phyloP scores from a whole-genome alignment of 2,113 vertebrate species.

The Chaenocephalus aceratus region DNA sequence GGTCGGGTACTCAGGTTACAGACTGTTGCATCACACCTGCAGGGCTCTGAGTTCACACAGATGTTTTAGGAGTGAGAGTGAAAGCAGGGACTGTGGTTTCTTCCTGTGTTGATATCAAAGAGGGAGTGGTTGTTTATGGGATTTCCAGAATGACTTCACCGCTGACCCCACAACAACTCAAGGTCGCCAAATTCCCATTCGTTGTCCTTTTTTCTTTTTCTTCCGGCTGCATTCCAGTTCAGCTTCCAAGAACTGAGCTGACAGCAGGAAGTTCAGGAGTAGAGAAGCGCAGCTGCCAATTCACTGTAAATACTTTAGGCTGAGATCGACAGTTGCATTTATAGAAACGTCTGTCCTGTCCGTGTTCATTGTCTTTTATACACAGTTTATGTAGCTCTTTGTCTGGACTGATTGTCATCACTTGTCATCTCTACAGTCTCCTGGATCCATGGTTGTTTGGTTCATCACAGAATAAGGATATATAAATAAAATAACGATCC shows the following conservation, averaged over 20 bases:
- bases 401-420: conserved; percentile 30
- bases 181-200: conserved; percentile 46
- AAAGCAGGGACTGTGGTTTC: conserved; percentile 32
- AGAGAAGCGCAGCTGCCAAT: conserved; percentile 16
- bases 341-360: neutral
- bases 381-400: neutral
- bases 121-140: conserved; percentile 53
- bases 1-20: conserved; percentile 42
- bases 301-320: conserved; percentile 19
- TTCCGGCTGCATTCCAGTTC: conserved; percentile 22
- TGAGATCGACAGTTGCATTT: conserved; percentile 14
- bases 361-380: neutral
- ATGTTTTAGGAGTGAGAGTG: conserved; percentile 24
- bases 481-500: conserved; percentile 26
- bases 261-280: conserved; percentile 54
- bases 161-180: conserved; percentile 37
- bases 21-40: conserved; percentile 52
- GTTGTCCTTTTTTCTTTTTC: conserved; percentile 41
- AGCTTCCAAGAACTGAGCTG: conserved; percentile 41
- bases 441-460: conserved; percentile 14
- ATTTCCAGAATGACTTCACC: conserved; percentile 43
- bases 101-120: conserved; percentile 33
- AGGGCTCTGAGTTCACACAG: neutral
- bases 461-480: conserved; percentile 16
- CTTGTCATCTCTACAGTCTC: conserved; percentile 44